phyloP scores from a whole-genome alignment of 2,113 vertebrate species.

The Cyanistes caeruleus region DNA sequence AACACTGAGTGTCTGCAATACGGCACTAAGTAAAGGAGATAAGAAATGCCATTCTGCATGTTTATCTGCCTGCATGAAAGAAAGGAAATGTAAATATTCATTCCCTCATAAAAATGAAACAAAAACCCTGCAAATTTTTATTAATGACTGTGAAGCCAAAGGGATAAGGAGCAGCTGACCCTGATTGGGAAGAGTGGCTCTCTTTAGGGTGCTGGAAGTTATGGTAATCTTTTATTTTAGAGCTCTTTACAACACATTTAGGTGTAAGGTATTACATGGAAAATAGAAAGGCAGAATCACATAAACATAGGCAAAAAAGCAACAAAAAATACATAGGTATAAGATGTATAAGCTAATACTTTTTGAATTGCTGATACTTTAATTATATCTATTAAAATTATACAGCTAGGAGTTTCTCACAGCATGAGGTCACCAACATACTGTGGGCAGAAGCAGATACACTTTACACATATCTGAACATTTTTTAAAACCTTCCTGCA shows the following conservation, averaged over 20 bases:
- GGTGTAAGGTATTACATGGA: neutral
- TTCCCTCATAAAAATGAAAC: neutral
- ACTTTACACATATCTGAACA: neutral
- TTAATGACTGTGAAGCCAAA: neutral
- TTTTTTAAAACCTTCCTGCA: neutral
- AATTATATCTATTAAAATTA: neutral
- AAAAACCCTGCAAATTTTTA: neutral
- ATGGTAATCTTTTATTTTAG: neutral
- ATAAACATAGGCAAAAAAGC: neutral
- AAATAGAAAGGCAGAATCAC: neutral
- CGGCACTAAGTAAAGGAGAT: neutral
- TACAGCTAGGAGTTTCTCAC: neutral
- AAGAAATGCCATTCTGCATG: neutral
- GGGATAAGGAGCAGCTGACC: neutral
- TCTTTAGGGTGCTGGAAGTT: neutral
- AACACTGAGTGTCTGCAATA: slow-evolving; percentile 18
- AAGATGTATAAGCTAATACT: neutral
- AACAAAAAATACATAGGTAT: neutral
- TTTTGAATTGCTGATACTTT: neutral
- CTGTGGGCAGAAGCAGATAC: neutral
- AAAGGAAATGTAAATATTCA: neutral
- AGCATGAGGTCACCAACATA: neutral
- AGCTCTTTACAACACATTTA: neutral
- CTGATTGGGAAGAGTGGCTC: neutral
- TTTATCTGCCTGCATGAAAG: neutral